Evolutionary conservation across 92 coral and sea anemone genomes (phyloP), one percentile per base, ranked within the genome.

Genomic region (Scolanthus callimorphus): DNA sequence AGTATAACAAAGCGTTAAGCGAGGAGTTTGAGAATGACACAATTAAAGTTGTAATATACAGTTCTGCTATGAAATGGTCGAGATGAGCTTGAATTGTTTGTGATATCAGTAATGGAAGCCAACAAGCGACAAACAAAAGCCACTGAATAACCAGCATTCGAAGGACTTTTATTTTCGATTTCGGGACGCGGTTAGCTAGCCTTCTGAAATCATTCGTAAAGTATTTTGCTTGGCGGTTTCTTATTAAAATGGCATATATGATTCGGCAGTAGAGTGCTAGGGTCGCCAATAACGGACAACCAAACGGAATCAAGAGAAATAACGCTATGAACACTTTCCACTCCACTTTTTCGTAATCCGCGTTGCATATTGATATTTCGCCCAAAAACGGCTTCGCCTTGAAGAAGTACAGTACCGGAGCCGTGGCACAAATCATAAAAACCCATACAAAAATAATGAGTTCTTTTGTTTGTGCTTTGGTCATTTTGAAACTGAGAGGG

Each of bases 401-500:
- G 70, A 83, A 92, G 78, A 92, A 92, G 57, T 76, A 84, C 41
- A 84, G 69, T 2, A 74, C 53, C 1, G 98, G 98, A n/a, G 90
- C 90, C 11, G 90, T 69, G 3, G 85, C 78, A 47, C 84, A 82
- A 8, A 72, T 60, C 85, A 90, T 90, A 19, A 92, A 85, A 31
- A 88, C 74, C 96, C 98, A 92, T 1, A 88, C 92, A 29, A 82
- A 82, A 2, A 71, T 63, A n/a, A 92, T 92, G 9, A 92, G 82
- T 39, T 88, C 85, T 45, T 88, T 92, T 4, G 96, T 92, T 70
- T 92, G 98, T 8, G 84, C 89, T 49, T 85, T 89, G 49, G 96
- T 88, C 91, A 92, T 81, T 81, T 88, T 92, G 73, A 92, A 88
- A 59, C 80, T 88, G 21, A 92, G 73, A 29, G 98, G 98, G 60